These are phyloP conservation scores for Cydia fagiglandana DNA, from an alignment of 1,140 invertebrate genomes.

Conservation along the genomic window DNA sequence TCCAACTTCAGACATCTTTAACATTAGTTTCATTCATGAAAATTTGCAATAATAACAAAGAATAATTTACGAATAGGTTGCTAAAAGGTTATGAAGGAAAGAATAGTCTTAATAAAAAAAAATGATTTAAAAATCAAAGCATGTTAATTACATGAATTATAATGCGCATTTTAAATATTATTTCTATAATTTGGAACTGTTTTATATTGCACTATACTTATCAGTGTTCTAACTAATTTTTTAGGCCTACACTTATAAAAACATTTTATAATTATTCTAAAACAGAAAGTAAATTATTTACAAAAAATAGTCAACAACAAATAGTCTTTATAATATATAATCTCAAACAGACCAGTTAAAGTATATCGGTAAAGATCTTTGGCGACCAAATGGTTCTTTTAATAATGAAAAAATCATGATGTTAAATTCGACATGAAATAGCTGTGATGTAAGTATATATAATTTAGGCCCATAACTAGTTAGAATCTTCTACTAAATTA, in stretches of 20 bases:
- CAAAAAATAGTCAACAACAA: neutral
- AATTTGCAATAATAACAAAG: neutral
- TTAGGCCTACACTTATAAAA: neutral
- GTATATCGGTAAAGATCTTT: neutral
- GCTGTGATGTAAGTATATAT: neutral
- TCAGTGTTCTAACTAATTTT: neutral
- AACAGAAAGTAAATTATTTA: neutral
- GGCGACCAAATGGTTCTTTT: neutral
- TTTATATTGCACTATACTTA: conserved; percentile 8
- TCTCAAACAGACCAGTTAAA: conserved; percentile 6
- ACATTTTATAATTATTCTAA: neutral
- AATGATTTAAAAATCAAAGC: no score
- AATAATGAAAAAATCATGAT: neutral
- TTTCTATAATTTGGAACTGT: neutral
- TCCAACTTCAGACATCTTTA: neutral
- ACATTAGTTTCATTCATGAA: neutral
- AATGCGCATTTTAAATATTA: no score
- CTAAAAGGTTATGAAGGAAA: no score
- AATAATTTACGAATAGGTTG: neutral
- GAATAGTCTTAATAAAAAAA: no score
- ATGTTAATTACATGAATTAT: no score
- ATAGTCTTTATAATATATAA: neutral
- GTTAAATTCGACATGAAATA: neutral
- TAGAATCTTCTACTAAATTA: no score
- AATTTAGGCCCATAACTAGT: no score